A percentile compares a stretch with the other conserved stretches of the same genome.
Evolutionary conservation across 2,888 invertebrate genomes (phyloP).

Genomic region (Electrophaes corylata): DNA sequence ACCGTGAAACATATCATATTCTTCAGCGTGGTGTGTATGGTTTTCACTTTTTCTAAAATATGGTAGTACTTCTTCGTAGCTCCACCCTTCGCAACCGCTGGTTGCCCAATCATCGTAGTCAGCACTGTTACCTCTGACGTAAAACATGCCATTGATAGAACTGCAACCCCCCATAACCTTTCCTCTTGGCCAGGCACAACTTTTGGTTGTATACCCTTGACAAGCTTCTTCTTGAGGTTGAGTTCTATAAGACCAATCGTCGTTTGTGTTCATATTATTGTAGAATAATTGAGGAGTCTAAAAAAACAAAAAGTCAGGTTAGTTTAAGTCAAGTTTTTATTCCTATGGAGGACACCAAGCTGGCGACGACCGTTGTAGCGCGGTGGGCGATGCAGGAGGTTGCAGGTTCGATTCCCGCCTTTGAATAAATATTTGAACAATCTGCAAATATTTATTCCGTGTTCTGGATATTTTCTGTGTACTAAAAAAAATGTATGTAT

Average conservation of each 20-base stretch:
- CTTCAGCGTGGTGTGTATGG: conserved; percentile 38
- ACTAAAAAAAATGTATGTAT: no score
- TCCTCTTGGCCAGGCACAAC: conserved; percentile 85
- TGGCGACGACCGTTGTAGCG: no score
- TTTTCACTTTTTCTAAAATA: conserved; percentile 83
- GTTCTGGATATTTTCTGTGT: no score
- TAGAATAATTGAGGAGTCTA: conserved; percentile 60
- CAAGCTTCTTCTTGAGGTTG: conserved; percentile 71
- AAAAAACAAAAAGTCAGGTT: conserved; percentile 29
- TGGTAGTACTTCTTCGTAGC: conserved; percentile 78
- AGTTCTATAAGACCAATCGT: conserved; percentile 84
- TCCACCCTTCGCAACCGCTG: conserved; percentile 82
- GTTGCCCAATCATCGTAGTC: conserved; percentile 84
- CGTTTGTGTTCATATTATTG: conserved; percentile 49
- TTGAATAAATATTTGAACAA: no score
- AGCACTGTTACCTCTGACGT: conserved; percentile 78
- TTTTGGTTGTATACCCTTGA: conserved; percentile 61
- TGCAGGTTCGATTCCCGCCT: no score
- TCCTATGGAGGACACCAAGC: no score
- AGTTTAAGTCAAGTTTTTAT: no score
- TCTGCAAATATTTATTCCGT: no score
- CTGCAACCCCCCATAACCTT: conserved; percentile 85
- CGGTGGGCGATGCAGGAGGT: no score
- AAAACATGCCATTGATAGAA: conserved; percentile 84
- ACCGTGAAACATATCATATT: conserved; percentile 57